Evolutionary conservation across 2,797 vertebrate species (phyloP).

Genomic region (Kryptopterus vitreolus): DNA sequence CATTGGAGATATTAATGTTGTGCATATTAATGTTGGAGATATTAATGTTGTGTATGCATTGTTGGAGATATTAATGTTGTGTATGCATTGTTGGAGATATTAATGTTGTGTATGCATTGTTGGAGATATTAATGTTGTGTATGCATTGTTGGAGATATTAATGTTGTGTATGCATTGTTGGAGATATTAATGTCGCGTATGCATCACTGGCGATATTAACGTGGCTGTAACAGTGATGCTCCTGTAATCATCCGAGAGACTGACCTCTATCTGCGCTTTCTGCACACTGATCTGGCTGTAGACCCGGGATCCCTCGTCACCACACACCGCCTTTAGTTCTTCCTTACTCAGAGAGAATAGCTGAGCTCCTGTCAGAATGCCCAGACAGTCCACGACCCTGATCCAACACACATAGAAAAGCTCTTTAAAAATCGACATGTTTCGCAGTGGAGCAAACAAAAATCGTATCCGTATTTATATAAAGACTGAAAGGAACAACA

Average conservation of each 20-base stretch:
- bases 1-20: not conserved
- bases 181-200: not conserved
- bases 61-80: not conserved
- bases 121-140: slow-evolving; percentile 1
- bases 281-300: slow-evolving; percentile 84
- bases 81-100: slow-evolving; percentile 1
- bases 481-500: not conserved
- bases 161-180: not conserved
- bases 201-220: slow-evolving; percentile 2
- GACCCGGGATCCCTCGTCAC: slow-evolving; percentile 79
- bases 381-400: slow-evolving; percentile 78
- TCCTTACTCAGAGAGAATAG: slow-evolving; percentile 86
- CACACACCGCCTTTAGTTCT: slow-evolving; percentile 81
- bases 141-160: not conserved
- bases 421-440: not conserved
- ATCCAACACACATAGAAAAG: slow-evolving; percentile 23
- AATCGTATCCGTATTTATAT: not conserved
- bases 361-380: slow-evolving; percentile 79
- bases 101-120: not conserved
- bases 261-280: slow-evolving; percentile 80
- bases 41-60: not conserved
- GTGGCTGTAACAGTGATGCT: not conserved
- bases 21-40: slow-evolving; percentile 3
- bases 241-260: slow-evolving; percentile 35
- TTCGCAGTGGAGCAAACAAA: not conserved